Evolutionary conservation across 1,140 invertebrate genomes (phyloP), one percentile per base, ranked within the genome.

Genomic region (Nasonia giraulti): DNA sequence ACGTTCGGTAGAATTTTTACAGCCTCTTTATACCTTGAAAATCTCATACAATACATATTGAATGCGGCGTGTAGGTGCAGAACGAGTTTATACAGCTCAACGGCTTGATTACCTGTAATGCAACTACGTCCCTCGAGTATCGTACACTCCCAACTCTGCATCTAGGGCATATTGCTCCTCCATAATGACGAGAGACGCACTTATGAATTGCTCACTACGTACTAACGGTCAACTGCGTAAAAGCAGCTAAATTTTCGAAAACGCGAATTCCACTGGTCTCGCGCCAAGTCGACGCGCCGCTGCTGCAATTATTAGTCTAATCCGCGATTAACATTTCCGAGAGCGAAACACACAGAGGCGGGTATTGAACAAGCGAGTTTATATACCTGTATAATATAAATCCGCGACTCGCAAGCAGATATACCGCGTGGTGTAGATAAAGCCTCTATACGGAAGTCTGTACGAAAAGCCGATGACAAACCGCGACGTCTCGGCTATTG

Each of bases 51-150:
- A 37, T 37, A 37, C 5, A 37, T 37, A 37, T 37, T 37, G 3
- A 37, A 37, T 37, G 33, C 33, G 33, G 33, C 33, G 50, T 55
- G 3, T 5, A 27, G 27, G 27, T 27, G 27, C 27, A 17, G 55
- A 33, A 71, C 27, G 12, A 12, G 69, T 31, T 12, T 68, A 68
- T 82, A 8, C 44, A 33, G 90, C 88, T 89, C 90, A 90, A 89
- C 88, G 86, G 87, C 87, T 88, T 90, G 89, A 91, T 91, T 91
- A 91, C 83, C 87, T 83, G 85, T 89, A 91, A 91, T 88, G 89
- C 85, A 90, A 87, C 89, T 89, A 88, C 86, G 88, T 90, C 89
- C 90, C 88, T 73, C 74, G 88, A 89, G 89, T 89, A 86, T 75
- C 87, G 87, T 90, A 86, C 88, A 83, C 73, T 71, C 82, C 88